These are phyloP conservation scores for Pelodiscus sinensis DNA, from an alignment of 2,113 vertebrate species.

Conservation along the genomic window DNA sequence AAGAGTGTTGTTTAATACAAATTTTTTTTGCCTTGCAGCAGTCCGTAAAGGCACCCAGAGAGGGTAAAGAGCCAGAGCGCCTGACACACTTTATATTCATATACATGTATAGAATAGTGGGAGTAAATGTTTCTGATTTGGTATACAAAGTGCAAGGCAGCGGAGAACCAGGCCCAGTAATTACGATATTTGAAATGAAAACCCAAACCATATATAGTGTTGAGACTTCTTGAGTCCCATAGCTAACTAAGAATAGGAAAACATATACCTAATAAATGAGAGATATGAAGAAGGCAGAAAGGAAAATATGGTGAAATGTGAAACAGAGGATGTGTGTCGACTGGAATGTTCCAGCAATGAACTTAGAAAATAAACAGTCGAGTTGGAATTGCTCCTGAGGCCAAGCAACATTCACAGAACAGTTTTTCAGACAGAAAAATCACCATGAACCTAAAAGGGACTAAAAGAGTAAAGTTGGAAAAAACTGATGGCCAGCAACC, in stretches of 20 bases:
- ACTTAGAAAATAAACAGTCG: background rate
- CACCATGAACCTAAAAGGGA: background rate
- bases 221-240: background rate
- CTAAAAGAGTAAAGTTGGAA: background rate
- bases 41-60: background rate
- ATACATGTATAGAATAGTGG: background rate
- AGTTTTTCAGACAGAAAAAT: slow-evolving; percentile 5
- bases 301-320: background rate
- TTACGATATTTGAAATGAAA: background rate
- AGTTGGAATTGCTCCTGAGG: background rate
- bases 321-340: background rate
- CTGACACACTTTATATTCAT: background rate
- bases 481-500: background rate
- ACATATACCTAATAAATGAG: background rate
- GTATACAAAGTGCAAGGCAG: background rate
- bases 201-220: background rate
- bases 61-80: background rate
- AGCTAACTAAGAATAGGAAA: background rate
- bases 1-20: slow-evolving; percentile 21
- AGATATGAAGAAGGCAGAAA: background rate
- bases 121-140: background rate
- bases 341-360: background rate
- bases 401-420: background rate
- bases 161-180: background rate
- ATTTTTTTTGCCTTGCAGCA: background rate